These are phyloP conservation scores for Meganola albula DNA, from an alignment of 2,888 invertebrate genomes.

Conservation along the genomic window DNA sequence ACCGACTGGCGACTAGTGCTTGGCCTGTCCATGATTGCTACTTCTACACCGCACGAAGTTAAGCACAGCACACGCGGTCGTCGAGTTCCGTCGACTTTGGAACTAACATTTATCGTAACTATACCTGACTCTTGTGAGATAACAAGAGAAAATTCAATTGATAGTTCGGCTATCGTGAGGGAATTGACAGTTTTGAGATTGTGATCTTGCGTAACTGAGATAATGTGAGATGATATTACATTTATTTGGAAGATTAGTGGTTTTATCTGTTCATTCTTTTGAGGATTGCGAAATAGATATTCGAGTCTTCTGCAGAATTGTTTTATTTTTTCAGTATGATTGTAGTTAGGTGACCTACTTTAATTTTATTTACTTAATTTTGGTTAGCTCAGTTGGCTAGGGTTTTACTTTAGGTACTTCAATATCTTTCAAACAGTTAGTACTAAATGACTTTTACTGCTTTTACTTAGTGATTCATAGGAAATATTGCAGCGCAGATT, in stretches of 20 bases:
- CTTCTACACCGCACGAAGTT: slow-evolving; percentile 31
- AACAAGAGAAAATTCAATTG: slow-evolving; percentile 48
- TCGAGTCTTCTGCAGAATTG: slow-evolving; percentile 35
- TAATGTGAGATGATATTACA: slow-evolving; percentile 38
- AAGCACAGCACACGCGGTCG: slow-evolving; percentile 30
- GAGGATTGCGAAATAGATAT: slow-evolving; percentile 51
- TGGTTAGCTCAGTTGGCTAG: too few relatives aligned
- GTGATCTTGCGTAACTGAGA: slow-evolving; percentile 60
- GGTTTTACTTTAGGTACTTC: too few relatives aligned
- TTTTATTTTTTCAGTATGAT: slow-evolving; percentile 13
- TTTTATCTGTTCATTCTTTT: slow-evolving; percentile 40
- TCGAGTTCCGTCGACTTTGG: slow-evolving; percentile 33
- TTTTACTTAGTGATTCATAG: too few relatives aligned
- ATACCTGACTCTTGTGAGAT: slow-evolving; percentile 44
- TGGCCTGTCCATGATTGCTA: slow-evolving; percentile 59
- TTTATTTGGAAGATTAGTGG: slow-evolving; percentile 41
- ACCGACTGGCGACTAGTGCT: slow-evolving; percentile 62
- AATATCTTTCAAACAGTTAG: too few relatives aligned
- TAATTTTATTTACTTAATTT: too few relatives aligned
- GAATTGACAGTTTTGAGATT: slow-evolving; percentile 63
- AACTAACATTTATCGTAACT: slow-evolving; percentile 40
- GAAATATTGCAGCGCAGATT: too few relatives aligned
- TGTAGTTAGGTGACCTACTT: slow-evolving; percentile 21
- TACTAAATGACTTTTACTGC: too few relatives aligned
- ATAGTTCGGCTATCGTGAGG: slow-evolving; percentile 39